Base-by-base conservation (phyloP, 2,888 invertebrate genomes). In the Gnatocerus cornutus region DNA sequence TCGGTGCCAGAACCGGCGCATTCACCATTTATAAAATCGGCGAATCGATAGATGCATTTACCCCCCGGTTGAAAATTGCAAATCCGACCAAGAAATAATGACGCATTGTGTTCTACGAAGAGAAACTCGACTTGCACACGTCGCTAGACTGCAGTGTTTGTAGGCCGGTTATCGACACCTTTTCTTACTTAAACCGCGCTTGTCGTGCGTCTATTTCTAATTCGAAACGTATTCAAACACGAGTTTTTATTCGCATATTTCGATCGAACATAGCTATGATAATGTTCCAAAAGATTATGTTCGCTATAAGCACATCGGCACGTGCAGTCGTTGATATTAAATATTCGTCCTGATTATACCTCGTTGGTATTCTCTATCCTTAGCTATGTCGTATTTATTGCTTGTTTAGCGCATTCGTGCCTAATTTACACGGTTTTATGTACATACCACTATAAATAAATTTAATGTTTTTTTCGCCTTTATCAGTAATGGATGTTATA, bases 401-500 rank as follows among this genome's bases (percentile, higher is more conserved):
- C 33, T 33, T 33, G 33, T 33, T 33, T 33, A 33, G 33, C 33
- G 33, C 9, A 1, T 55, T 55, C 39, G 39, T 55, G 55, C 33
- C 39, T 21, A 10, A 16, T 55, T 55, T 55, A 43, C 56, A 56
- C 41, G 1, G 16, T 27, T 58, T 58, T 58, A 43, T 43, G 45
- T 59, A 41, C 27, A 30, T 59, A 41, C 13, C 39, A 43, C 41
- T 9, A 56, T 43, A 56, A 37, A 39, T 41, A 56, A 56, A n/a
- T n/a, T n/a, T n/a, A n/a, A 56, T 43, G 56, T 50, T 48, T 37
- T 61, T 62, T 50, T 50, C 27, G 9, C 14, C 29, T 29, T 63
- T 63, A 63, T 53, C 53, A 33, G 39, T 46, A 63, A 45, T 63
- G 63, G 53, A 63, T 53, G 41, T 53, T 63, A 43, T 13, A 53